Conservation (phyloP, 2,113 vertebrate genomes). For the Panthera tigris region DNA sequence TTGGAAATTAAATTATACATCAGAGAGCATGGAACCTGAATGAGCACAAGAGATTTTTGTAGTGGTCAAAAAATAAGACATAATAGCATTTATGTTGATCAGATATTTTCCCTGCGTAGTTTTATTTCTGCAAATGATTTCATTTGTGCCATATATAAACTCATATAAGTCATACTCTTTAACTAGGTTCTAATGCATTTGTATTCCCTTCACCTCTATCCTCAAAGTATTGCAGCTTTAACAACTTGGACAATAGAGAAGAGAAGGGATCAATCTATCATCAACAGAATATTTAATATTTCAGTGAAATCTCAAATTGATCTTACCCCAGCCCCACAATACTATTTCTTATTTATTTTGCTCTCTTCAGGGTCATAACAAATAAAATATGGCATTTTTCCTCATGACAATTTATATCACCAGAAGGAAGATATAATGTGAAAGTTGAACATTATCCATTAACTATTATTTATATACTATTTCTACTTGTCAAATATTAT, state of each 20-base stretch:
- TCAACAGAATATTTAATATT: constrained; percentile 51
- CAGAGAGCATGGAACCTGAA: neutral
- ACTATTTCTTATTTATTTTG: constrained; percentile 80
- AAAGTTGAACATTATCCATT: constrained; percentile 54
- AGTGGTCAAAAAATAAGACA: neutral
- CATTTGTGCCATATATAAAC: neutral
- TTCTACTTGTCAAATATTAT: constrained; percentile 69
- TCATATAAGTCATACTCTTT: neutral
- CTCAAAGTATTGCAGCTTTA: constrained; percentile 18
- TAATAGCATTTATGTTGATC: neutral
- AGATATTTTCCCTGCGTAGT: neutral
- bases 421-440: constrained; percentile 69
- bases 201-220: neutral
- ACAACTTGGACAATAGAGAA: neutral
- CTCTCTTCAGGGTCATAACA: constrained; percentile 36
- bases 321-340: constrained; percentile 66
- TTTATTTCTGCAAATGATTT: constrained; percentile 19
- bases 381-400: constrained; percentile 72
- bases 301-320: constrained; percentile 69
- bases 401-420: constrained; percentile 65
- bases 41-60: neutral
- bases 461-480: constrained; percentile 73
- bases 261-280: constrained; percentile 68
- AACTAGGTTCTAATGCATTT: neutral
- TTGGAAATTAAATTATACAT: neutral